Conservation (phyloP, 2,797 vertebrate genomes). For the Synanceia verrucosa region DNA sequence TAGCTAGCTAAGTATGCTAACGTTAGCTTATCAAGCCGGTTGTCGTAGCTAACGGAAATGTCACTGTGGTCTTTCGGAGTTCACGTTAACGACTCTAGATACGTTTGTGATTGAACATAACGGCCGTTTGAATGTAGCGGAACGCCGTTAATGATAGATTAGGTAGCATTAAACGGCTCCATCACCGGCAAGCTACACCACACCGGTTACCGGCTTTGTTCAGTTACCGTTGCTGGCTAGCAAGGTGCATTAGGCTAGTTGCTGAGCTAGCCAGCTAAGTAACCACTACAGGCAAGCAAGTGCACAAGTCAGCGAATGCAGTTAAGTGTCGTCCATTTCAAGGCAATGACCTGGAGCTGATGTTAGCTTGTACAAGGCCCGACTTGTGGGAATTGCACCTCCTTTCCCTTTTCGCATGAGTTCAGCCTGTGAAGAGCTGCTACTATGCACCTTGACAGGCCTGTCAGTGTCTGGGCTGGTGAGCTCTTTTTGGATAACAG, state of each 20-base stretch:
- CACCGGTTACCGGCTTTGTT: conserved; percentile 76
- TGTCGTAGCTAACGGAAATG: conserved; percentile 56
- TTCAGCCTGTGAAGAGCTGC: neutral
- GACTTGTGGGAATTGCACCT: neutral
- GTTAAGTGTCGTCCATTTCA: conserved; percentile 9
- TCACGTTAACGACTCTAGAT: neutral
- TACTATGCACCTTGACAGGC: conserved; percentile 42
- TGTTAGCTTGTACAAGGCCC: conserved; percentile 14
- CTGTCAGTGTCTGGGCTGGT: conserved; percentile 26
- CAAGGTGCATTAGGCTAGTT: conserved; percentile 51
- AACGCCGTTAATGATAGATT: neutral
- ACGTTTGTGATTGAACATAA: neutral
- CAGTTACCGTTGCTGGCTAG: conserved; percentile 52
- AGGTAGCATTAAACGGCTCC: neutral
- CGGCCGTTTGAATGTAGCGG: neutral
- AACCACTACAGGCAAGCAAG: conserved; percentile 23
- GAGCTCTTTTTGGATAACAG: conserved; percentile 13
- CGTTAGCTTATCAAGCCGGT: conserved; percentile 70
- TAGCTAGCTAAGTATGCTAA: conserved; percentile 74
- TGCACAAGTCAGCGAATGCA: conserved; percentile 4
- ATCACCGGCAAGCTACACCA: conserved; percentile 20
- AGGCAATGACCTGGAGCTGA: conserved; percentile 10
- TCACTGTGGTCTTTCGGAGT: conserved; percentile 14
- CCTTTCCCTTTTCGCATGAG: conserved; percentile 6
- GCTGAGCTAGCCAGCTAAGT: conserved; percentile 15